These are phyloP conservation scores for Ranitomeya imitator DNA, from an alignment of 2,113 vertebrate species.

Conservation along the genomic window DNA sequence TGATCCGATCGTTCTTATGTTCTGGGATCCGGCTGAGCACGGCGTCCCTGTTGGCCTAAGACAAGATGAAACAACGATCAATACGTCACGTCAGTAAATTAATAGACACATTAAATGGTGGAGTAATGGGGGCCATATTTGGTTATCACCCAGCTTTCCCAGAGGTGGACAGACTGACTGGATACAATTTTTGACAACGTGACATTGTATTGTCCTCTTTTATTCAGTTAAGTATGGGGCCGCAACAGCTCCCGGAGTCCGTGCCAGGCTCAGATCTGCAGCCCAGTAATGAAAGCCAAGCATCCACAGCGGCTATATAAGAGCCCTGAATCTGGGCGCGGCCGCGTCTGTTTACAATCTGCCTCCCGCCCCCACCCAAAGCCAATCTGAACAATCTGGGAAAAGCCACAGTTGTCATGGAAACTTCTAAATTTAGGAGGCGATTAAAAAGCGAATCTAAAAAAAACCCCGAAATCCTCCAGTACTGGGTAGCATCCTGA, in stretches of 20 bases:
- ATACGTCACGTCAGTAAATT: background rate
- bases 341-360: constrained; percentile 1
- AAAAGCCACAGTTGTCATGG: background rate
- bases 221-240: no score
- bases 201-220: no score
- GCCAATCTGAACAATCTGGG: background rate
- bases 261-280: background rate
- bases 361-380: background rate
- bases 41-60: constrained; percentile 93
- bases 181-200: no score
- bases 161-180: no score
- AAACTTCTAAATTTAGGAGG: background rate
- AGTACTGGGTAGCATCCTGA: background rate
- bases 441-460: background rate
- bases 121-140: background rate
- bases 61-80: constrained; percentile 5
- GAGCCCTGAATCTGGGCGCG: background rate
- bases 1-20: constrained; percentile 93
- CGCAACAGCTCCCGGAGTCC: no score
- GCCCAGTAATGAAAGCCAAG: background rate
- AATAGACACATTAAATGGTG: no score
- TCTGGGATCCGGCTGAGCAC: constrained; percentile 97
- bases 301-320: background rate
- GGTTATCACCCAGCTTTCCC: background rate
- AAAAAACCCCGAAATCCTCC: background rate